phyloP scores from a whole-genome alignment of 2,888 invertebrate species.

The Quadroppia sp. region DNA sequence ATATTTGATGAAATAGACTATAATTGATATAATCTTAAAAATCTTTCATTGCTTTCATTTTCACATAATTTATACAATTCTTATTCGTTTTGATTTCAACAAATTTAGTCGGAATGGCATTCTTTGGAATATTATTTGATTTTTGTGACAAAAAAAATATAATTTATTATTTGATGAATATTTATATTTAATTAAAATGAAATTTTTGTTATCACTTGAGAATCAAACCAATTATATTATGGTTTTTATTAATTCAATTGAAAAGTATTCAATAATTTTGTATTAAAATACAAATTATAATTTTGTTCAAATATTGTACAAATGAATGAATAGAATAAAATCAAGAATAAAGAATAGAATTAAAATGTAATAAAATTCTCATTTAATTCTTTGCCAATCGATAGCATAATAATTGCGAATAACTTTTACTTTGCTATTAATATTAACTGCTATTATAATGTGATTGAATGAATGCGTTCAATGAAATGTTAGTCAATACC shows the following conservation, averaged over 20 bases:
- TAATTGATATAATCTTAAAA: too few relatives aligned
- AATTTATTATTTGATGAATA: background rate
- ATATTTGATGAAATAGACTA: too few relatives aligned
- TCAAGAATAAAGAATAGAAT: too few relatives aligned
- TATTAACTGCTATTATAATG: background rate
- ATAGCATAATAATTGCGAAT: background rate
- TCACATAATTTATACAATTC: too few relatives aligned
- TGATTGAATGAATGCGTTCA: background rate
- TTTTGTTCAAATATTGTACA: too few relatives aligned
- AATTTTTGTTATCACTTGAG: background rate
- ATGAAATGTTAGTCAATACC: background rate
- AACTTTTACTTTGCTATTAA: background rate
- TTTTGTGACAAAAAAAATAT: background rate
- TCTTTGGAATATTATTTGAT: too few relatives aligned
- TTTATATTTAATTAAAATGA: background rate
- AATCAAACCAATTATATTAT: background rate
- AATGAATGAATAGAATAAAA: too few relatives aligned
- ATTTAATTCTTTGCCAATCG: background rate
- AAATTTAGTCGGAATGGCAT: too few relatives aligned
- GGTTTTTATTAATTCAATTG: background rate
- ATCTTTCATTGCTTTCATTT: too few relatives aligned
- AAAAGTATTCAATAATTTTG: too few relatives aligned
- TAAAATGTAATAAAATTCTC: background rate
- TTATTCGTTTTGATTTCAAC: too few relatives aligned
- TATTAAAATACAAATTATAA: too few relatives aligned